A percentile compares a stretch with the other conserved stretches of the same genome.
Conservation (phyloP, 2,797 vertebrate genomes). For the Lagocephalus sceleratus region DNA sequence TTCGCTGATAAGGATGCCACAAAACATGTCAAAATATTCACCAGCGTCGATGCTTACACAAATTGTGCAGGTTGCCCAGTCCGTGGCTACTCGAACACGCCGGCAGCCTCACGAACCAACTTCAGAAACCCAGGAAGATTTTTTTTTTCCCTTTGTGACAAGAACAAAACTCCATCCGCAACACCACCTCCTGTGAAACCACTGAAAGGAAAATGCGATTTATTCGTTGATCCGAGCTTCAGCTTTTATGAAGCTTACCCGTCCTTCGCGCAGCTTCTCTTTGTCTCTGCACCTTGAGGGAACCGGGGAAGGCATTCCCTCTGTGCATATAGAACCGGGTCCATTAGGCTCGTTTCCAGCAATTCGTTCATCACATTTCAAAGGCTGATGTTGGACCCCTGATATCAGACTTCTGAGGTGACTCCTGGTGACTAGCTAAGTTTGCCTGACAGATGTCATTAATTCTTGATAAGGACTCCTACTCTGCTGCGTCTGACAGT, state of each 20-base stretch:
- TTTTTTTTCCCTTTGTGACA: too few relatives aligned
- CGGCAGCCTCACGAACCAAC: too few relatives aligned
- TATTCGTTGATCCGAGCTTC: constrained; percentile 47
- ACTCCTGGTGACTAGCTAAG: constrained; percentile 43
- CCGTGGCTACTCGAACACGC: too few relatives aligned
- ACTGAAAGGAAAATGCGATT: constrained; percentile 59
- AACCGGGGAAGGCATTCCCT: constrained; percentile 16
- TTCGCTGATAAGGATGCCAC: too few relatives aligned
- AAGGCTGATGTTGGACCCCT: constrained; percentile 21
- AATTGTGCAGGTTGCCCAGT: too few relatives aligned
- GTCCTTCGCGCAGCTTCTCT: constrained; percentile 11
- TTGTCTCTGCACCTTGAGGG: constrained; percentile 5
- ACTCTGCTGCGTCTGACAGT: constrained; percentile 27
- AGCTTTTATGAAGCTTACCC: constrained; percentile 11
- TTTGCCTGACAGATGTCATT: constrained; percentile 52
- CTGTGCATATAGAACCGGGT: constrained; percentile 7
- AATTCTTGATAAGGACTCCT: constrained; percentile 54
- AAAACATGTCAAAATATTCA: too few relatives aligned
- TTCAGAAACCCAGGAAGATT: too few relatives aligned
- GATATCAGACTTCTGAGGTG: constrained; percentile 32
- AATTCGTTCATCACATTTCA: constrained; percentile 41
- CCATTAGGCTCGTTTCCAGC: constrained; percentile 31
- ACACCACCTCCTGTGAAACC: constrained; percentile 23
- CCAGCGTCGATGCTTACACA: too few relatives aligned
- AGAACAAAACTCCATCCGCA: background rate